These are phyloP conservation scores for Channa argus DNA, from an alignment of 2,113 vertebrate species.

Conservation along the genomic window DNA sequence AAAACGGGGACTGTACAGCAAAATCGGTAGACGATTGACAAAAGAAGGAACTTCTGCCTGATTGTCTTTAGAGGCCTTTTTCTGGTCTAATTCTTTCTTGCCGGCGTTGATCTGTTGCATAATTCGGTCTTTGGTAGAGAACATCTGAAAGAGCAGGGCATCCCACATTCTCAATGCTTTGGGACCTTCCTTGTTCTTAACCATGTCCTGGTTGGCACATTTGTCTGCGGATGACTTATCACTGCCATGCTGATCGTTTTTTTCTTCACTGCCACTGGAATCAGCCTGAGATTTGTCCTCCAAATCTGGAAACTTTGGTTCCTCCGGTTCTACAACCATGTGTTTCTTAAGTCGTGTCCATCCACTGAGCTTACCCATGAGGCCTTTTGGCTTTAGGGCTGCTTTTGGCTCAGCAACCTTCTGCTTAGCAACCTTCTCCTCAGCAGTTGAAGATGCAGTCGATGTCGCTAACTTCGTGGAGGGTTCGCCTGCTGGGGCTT, in stretches of 20 bases:
- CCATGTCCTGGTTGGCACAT: constrained; percentile 58
- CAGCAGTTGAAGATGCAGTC: constrained; percentile 74
- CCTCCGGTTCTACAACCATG: constrained; percentile 86
- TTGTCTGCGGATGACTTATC: constrained; percentile 8
- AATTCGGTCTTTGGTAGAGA: constrained; percentile 82
- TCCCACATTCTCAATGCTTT: constrained; percentile 92
- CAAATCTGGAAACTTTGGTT: constrained; percentile 67
- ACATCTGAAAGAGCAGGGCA: constrained; percentile 91
- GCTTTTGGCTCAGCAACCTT: constrained; percentile 49
- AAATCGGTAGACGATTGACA: constrained; percentile 83
- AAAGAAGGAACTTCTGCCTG: constrained; percentile 76
- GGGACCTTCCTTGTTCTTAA: constrained; percentile 65
- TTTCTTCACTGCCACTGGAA: constrained; percentile 17
- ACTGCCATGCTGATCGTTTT: constrained; percentile 4
- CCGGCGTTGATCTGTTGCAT: constrained; percentile 75
- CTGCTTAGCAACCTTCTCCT: constrained; percentile 38
- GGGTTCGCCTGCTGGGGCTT: constrained; percentile 45
- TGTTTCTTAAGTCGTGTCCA: constrained; percentile 92
- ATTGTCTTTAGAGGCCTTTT: constrained; percentile 58
- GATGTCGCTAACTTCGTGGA: constrained; percentile 76
- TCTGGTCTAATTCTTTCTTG: constrained; percentile 69
- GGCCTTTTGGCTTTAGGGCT: constrained; percentile 73
- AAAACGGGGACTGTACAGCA: constrained; percentile 90
- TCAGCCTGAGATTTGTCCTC: constrained; percentile 55
- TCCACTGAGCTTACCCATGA: constrained; percentile 81